Evolutionary conservation across 2,888 invertebrate species (phyloP).

Genomic region (Drosophila niveifrons): DNA sequence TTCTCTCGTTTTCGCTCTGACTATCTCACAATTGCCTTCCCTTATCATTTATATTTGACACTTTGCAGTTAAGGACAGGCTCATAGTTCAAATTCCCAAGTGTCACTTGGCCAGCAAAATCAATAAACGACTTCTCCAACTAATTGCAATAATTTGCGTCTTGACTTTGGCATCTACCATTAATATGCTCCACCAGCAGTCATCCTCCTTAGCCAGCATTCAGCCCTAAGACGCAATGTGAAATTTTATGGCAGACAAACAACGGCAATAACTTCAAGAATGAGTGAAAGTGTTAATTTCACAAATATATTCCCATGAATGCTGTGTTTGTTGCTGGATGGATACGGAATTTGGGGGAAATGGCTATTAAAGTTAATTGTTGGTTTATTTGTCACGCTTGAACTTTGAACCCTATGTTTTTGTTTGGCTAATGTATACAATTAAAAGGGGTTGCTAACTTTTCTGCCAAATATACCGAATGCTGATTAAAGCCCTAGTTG

Average conservation of each 20-base stretch:
- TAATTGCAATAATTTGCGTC: slow-evolving; percentile 75
- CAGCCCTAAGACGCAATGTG: slow-evolving; percentile 26
- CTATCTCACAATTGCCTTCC: slow-evolving; percentile 8
- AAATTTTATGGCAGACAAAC: slow-evolving; percentile 48
- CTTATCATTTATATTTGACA: slow-evolving; percentile 38
- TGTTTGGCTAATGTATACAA: slow-evolving; percentile 60
- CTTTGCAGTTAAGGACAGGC: slow-evolving; percentile 18
- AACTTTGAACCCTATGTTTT: slow-evolving; percentile 72
- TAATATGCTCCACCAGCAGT: background rate
- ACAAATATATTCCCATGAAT: slow-evolving; percentile 55
- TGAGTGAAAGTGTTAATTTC: slow-evolving; percentile 74
- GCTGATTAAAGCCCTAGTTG: slow-evolving; percentile 38
- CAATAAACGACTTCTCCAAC: slow-evolving; percentile 64
- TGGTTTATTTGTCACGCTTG: slow-evolving; percentile 78
- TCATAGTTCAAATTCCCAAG: slow-evolving; percentile 63
- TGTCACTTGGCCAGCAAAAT: slow-evolving; percentile 66
- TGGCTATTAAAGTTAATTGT: slow-evolving; percentile 73
- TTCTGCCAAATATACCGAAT: slow-evolving; percentile 20
- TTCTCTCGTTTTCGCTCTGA: background rate
- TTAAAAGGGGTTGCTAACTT: slow-evolving; percentile 59
- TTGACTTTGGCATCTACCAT: slow-evolving; percentile 34
- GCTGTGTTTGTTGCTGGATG: slow-evolving; percentile 6
- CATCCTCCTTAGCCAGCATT: slow-evolving; percentile 5
- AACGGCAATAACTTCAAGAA: slow-evolving; percentile 32
- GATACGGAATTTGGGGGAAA: slow-evolving; percentile 28